Evolutionary conservation across 2,888 invertebrate species (phyloP).

Genomic region (Archips crataeganus): DNA sequence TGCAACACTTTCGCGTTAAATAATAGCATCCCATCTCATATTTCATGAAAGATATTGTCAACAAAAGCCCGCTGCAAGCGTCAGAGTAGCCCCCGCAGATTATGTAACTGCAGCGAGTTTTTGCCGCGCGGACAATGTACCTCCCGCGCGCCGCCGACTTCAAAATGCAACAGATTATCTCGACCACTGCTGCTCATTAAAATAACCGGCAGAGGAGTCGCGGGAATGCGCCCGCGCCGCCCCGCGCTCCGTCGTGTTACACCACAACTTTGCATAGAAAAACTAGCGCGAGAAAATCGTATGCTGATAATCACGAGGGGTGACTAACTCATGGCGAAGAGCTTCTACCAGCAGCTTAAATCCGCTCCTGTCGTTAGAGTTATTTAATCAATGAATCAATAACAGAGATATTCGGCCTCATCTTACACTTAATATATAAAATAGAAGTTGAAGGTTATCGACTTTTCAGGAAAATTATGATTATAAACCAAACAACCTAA

Average conservation of each 20-base stretch:
- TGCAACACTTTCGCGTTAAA: too few species aligned
- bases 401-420: too few species aligned
- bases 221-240: conserved; percentile 26
- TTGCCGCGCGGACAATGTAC: conserved; percentile 53
- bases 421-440: too few species aligned
- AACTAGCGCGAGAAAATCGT: conserved; percentile 18
- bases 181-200: conserved; percentile 36
- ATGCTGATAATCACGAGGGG: neutral
- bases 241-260: conserved; percentile 18
- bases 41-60: neutral
- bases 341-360: neutral
- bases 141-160: conserved; percentile 48
- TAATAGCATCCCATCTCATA: too few species aligned
- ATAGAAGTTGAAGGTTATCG: too few species aligned
- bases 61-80: conserved; percentile 16
- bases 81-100: conserved; percentile 54
- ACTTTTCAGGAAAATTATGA: too few species aligned
- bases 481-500: too few species aligned
- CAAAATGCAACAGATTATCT: conserved; percentile 70
- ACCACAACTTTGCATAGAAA: conserved; percentile 32
- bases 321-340: too few species aligned
- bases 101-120: conserved; percentile 64
- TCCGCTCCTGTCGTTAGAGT: too few species aligned
- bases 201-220: conserved; percentile 33
- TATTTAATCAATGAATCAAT: too few species aligned